Conservation (phyloP, 2,113 vertebrate genomes). For the Dermatemys mawii region DNA sequence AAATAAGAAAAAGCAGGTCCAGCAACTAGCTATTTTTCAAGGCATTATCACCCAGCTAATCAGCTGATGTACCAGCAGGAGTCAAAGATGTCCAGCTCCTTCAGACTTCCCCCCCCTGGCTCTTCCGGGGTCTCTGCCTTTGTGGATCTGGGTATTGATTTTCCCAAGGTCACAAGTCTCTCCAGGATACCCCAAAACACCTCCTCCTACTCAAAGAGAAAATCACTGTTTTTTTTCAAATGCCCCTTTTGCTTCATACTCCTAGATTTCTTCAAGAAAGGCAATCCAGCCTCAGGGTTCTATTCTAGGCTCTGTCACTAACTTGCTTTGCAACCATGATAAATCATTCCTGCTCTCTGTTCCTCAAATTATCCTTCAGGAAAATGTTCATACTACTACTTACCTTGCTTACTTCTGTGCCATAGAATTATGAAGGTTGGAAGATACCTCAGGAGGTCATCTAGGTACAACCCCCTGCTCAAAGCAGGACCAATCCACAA, state of each 20-base stretch:
- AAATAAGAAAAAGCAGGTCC: neutral
- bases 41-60: neutral
- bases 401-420: neutral
- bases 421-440: neutral
- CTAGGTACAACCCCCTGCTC: too few relatives aligned
- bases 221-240: neutral
- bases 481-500: too few relatives aligned
- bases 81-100: neutral
- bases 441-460: too few relatives aligned
- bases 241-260: neutral
- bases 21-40: neutral
- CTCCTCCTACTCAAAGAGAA: neutral
- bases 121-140: neutral
- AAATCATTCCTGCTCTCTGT: neutral
- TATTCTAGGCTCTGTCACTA: neutral
- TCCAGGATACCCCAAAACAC: neutral
- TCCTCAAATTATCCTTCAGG: neutral
- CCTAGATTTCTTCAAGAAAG: neutral
- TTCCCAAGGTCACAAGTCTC: neutral
- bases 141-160: neutral
- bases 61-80: neutral
- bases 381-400: neutral
- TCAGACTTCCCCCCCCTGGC: neutral
- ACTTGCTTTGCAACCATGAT: neutral
- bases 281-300: neutral